Base-by-base conservation (phyloP, 37 sponge, comb jelly and placozoan species). In the Halisarca cf. caerulea region DNA sequence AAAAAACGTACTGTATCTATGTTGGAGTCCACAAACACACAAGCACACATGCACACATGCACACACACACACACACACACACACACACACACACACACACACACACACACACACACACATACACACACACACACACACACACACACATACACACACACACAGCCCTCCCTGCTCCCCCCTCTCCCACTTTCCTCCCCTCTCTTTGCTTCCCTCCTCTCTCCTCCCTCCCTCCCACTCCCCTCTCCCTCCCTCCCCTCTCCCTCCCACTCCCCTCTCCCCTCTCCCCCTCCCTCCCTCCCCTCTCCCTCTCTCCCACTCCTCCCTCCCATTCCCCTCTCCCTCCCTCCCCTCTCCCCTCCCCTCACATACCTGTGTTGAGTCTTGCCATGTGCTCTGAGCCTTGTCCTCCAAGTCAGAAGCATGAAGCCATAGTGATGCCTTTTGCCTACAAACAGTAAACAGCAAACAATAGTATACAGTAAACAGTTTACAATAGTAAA, bases 351-450 rank as follows among this genome's bases (percentile, higher is more conserved):
- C n/a, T n/a, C n/a, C n/a, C n/a, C n/a, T n/a, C n/a, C n/a, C n/a
- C n/a, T n/a, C n/a, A n/a, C n/a, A n/a, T n/a, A n/a, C 69, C 35
- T 18, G 17, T 3, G 30, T 41, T 7, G 44, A 9, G 15, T 61
- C 70, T 43, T 61, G 45, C 83, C 71, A 61, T 7, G 21, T 83
- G 27, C 54, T 21, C 4, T 25, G 23, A 24, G 20, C 54, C 36
- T 93, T 87, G 33, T 88, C 82, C 62, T 93, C 94, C 55, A 93
- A 75, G 43, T 90, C 70, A 41, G 87, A 91, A 9, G 94, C 94
- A 90, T 90, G 94, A 54, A 89, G 88, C 90, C 90, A 93, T 43
- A 93, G 80, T 3, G 91, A 86, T 24, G 88, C 94, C 86, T 93
- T 93, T 77, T 93, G 94, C 47, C 94, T 93, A 47, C 25, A 69